Evolutionary conservation across 2,888 invertebrate species (phyloP).

Genomic region (Sminthurides aquaticus): DNA sequence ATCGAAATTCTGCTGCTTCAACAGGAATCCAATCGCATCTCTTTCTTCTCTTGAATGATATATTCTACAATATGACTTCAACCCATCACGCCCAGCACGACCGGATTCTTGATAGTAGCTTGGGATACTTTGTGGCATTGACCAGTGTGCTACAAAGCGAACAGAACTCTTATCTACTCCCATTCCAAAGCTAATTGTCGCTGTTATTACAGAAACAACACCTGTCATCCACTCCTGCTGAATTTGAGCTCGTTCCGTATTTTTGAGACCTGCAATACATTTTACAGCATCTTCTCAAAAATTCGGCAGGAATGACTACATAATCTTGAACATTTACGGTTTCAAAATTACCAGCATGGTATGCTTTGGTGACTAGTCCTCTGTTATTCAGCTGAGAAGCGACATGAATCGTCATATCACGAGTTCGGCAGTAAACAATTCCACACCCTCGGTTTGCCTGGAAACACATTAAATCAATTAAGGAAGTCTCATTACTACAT

Average conservation of each 20-base stretch:
- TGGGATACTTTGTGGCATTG: conserved; percentile 52
- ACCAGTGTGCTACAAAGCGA: conserved; percentile 57
- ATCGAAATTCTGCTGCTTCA: conserved; percentile 47
- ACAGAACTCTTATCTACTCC: conserved; percentile 95
- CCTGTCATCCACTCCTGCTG: conserved; percentile 92
- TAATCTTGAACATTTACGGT: background rate
- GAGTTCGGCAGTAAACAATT: conserved; percentile 89
- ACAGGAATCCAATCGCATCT: conserved; percentile 50
- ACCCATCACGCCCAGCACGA: conserved; percentile 55
- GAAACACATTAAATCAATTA: background rate
- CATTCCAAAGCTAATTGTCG: conserved; percentile 99
- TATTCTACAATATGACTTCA: conserved; percentile 51
- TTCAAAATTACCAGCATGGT: conserved; percentile 68
- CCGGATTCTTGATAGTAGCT: conserved; percentile 57
- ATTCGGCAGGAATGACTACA: background rate
- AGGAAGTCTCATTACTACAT: too few species aligned
- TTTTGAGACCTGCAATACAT: conserved; percentile 57
- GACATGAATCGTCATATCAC: conserved; percentile 81
- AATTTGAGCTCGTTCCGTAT: conserved; percentile 62
- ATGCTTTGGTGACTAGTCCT: conserved; percentile 70
- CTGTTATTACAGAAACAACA: conserved; percentile 79
- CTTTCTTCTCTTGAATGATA: conserved; percentile 52
- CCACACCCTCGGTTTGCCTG: conserved; percentile 58
- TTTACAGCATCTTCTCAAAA: background rate
- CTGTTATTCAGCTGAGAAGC: conserved; percentile 65